Evolutionary conservation across 1,140 invertebrate genomes (phyloP), one percentile per base, ranked within the genome.

Genomic region (Drosophila subobscura): DNA sequence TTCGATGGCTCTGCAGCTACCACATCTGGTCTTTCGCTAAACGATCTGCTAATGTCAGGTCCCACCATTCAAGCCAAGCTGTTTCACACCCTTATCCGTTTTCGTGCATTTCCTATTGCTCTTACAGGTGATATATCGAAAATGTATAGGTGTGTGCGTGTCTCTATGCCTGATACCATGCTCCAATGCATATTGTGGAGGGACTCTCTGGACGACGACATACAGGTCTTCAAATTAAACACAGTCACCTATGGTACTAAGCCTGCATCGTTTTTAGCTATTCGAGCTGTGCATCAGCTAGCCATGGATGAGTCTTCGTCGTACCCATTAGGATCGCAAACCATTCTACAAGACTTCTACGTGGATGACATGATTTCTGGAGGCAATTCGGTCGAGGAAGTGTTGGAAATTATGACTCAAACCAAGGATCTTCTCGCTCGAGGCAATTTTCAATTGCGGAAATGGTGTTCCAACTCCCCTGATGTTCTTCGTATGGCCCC

Each of bases 171-270:
- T 4, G 79, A 92, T 59, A 50, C 73, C 5, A 72, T 90, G 27
- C 90, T 89, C 45, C 92, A 93, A 71, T 61, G 80, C 49, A 92
- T 93, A 14, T 25, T 93, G 5, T 93, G 92, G 92, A 65, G 92
- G 23, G 16, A 57, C 0, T 29, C 59, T 7, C 72, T 8, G n/a
- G n/a, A n/a, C n/a, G n/a, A n/a, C n/a, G n/a, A n/a, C n/a, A n/a
- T n/a, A n/a, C n/a, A n/a, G n/a, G n/a, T n/a, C n/a, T n/a, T n/a
- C n/a, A n/a, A n/a, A n/a, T n/a, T 68, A 77, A 88, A 3, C 27
- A 29, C 27, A 7, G 5, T 7, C 27, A 6, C 5, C 27, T 29
- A 29, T 29, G 27, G 27, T 1, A 79, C 72, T 44, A 56, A 70
- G 8, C 64, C 52, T 20, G 78, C 77, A 10, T 63, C 89, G 2